Percentiles rank a stretch among this genome's conserved stretches.
phyloP scores from a whole-genome alignment of 1,140 invertebrate genomes.

The Marisa cornuarietis region DNA sequence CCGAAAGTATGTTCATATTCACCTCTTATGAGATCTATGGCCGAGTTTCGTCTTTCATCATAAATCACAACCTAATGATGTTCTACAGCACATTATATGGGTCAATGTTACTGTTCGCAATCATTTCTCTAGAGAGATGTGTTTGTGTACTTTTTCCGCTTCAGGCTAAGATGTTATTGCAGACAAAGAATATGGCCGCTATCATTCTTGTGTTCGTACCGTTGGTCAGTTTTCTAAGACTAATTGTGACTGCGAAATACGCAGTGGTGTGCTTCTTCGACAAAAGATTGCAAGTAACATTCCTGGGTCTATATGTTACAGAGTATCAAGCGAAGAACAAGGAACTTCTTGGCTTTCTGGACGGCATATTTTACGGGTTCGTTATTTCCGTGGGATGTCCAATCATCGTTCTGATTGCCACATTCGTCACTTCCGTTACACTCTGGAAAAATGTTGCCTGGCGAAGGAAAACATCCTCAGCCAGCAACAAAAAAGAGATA shows the following conservation, averaged over 20 bases:
- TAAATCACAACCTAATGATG: conserved; percentile 6
- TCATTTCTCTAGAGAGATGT: conserved; percentile 8
- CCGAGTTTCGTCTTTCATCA: neutral
- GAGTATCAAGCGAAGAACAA: conserved; percentile 6
- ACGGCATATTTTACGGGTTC: conserved; percentile 11
- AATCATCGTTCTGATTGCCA: conserved; percentile 2
- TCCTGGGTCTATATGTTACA: neutral
- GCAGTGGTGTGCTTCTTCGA: conserved; percentile 8
- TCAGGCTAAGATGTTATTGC: neutral
- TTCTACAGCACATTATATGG: neutral
- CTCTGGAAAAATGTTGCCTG: neutral
- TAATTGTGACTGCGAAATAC: conserved; percentile 5
- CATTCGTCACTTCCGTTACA: conserved; percentile 1
- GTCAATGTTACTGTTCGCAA: neutral
- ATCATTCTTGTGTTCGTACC: neutral
- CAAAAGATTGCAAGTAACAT: neutral
- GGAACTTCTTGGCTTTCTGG: neutral
- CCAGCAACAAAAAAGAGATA: neutral
- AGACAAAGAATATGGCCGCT: neutral
- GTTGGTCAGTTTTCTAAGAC: neutral
- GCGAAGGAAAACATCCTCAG: neutral
- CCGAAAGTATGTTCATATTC: neutral
- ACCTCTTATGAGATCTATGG: neutral
- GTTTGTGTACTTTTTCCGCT: conserved; percentile 11
- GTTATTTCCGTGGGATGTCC: conserved; percentile 13